Evolutionary conservation across 2,113 vertebrate species (phyloP).

Genomic region (Pithys albifrons): DNA sequence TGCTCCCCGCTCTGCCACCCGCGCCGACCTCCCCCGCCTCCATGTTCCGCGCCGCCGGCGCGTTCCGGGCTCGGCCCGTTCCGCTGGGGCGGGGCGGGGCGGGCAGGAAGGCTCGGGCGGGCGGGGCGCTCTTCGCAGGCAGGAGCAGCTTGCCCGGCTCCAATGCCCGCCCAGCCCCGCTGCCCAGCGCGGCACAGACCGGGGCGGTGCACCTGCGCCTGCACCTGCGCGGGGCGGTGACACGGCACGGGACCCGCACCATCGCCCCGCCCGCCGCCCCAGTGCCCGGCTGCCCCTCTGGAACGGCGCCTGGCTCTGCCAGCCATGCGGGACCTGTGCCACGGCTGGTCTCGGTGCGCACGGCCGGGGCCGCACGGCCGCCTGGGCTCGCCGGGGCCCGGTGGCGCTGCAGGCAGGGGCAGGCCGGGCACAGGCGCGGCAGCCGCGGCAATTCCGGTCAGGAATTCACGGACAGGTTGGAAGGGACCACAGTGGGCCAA

Average conservation of each 20-base stretch:
- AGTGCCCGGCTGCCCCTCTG: too few species aligned
- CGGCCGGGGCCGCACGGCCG: background rate
- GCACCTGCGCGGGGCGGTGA: background rate
- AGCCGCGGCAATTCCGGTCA: background rate
- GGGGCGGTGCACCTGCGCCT: background rate
- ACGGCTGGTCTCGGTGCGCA: background rate
- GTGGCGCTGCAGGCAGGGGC: background rate
- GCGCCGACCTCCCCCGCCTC: background rate
- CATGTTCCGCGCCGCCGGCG: background rate
- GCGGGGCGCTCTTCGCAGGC: background rate
- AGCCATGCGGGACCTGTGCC: background rate
- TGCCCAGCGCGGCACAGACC: too few species aligned
- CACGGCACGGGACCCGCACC: too few species aligned
- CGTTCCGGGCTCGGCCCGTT: conserved; percentile 22
- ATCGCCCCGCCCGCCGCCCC: too few species aligned
- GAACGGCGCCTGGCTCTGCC: too few species aligned
- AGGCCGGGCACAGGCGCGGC: too few species aligned
- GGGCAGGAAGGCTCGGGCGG: background rate
- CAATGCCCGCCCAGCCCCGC: background rate
- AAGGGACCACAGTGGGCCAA: background rate
- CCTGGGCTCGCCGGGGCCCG: background rate
- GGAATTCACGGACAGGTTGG: too few species aligned
- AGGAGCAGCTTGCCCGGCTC: background rate
- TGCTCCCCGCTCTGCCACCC: background rate
- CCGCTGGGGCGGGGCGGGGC: background rate